These are phyloP conservation scores for Sinonovacula constricta DNA, from an alignment of 1,140 invertebrate genomes.

Conservation along the genomic window DNA sequence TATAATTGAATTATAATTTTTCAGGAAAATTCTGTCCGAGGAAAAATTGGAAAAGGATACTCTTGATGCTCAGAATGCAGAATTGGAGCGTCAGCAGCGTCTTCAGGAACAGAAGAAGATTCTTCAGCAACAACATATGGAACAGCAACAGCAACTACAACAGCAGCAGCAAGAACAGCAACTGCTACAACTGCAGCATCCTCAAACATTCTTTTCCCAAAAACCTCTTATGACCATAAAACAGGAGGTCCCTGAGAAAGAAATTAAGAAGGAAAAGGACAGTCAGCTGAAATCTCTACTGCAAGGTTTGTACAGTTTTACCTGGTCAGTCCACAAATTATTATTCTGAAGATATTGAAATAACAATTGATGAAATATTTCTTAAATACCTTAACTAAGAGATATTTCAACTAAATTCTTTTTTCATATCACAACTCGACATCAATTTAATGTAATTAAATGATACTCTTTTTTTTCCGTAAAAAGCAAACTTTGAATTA, in stretches of 20 bases:
- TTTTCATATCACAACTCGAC: too few species aligned
- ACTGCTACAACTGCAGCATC: slow-evolving; percentile 52
- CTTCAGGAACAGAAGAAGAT: slow-evolving; percentile 73
- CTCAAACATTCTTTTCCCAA: slow-evolving; percentile 41
- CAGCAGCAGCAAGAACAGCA: slow-evolving; percentile 59
- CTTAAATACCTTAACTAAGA: too few species aligned
- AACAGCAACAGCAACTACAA: slow-evolving; percentile 59
- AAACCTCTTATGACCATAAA: slow-evolving; percentile 54
- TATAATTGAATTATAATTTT: too few species aligned
- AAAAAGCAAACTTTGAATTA: too few species aligned
- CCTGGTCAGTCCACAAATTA: too few species aligned
- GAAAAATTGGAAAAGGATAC: slow-evolving; percentile 94
- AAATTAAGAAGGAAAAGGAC: slow-evolving; percentile 69
- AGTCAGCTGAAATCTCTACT: slow-evolving; percentile 75
- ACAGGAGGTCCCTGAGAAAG: slow-evolving; percentile 42
- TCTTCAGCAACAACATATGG: slow-evolving; percentile 22
- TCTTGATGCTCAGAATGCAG: slow-evolving; percentile 93
- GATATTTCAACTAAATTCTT: too few species aligned
- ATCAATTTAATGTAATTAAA: too few species aligned
- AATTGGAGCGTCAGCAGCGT: slow-evolving; percentile 86
- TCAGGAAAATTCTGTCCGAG: slow-evolving; percentile 94
- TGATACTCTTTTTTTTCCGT: too few species aligned
- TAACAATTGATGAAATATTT: too few species aligned
- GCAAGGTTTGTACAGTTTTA: slow-evolving; percentile 63
- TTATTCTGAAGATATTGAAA: too few species aligned